Evolutionary conservation across 2,888 invertebrate genomes (phyloP), one percentile per base, ranked within the genome.

Genomic region (Caenorhabditis becei): DNA sequence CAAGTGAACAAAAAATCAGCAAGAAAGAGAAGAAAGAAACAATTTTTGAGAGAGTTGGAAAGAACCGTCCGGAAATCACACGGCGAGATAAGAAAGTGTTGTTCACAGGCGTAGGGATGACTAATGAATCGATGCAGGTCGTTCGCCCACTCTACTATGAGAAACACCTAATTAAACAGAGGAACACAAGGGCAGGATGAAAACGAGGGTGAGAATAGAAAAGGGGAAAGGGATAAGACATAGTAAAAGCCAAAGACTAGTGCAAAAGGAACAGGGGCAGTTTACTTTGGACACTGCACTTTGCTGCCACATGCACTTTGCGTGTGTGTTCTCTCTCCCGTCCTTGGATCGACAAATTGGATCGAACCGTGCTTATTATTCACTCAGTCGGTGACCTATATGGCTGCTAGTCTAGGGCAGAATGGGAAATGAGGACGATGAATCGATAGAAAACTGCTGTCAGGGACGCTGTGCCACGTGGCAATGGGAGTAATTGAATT

Each of bases 91-190:
- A 47, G 63, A 62, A 37, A 14, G 51, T 20, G 44, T 47, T 71
- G 44, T 71, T 71, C 71, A 47, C 61, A 70, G 32, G 32, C 32
- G 32, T 32, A 32, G 32, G 10, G 28, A 63, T 74, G 74, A 74
- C 74, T 74, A 65, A 74, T 24, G 37, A 37, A 24, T 53, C 26
- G 53, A 41, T 71, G 62, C 41, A 62, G 41, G 16, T 56, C 71
- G 62, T 47, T 63, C 58, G 58, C 47, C 77, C 67, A 54, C 62
- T 32, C n/a, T 10, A 20, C 49, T 53, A 56, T 62, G 67, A 62
- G 77, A 77, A 77, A 67, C 77, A 67, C 67, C 67, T 77, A 69
- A 67, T 67, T 67, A 67, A 77, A 67, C 24, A 77, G 67, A n/a
- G n/a, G n/a, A 67, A 77, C 53, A 54, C 56, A 61, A 67, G 67